Evolutionary conservation across 2,888 invertebrate genomes (phyloP).

Genomic region (Orthonevra nobilis): DNA sequence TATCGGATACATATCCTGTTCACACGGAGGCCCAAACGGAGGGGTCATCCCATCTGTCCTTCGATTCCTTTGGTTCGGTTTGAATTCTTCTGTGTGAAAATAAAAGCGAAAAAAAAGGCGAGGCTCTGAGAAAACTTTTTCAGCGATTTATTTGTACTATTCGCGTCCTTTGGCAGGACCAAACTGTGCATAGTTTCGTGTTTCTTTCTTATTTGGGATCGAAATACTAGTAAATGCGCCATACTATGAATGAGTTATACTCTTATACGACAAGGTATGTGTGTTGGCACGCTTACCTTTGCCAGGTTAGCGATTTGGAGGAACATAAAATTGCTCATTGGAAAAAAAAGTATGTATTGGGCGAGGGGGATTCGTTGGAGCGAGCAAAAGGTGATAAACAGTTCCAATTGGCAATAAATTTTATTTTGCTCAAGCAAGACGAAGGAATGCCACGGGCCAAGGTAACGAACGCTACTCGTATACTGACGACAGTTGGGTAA

Average conservation of each 20-base stretch:
- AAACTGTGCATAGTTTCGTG: slow-evolving; percentile 23
- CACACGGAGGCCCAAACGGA: no score
- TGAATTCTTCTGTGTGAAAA: slow-evolving; percentile 4
- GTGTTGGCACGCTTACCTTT: no score
- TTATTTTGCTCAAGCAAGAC: slow-evolving; percentile 48
- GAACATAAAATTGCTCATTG: slow-evolving; percentile 31
- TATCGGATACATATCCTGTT: no score
- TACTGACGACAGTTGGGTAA: slow-evolving; percentile 50
- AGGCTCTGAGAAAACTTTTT: slow-evolving; percentile 31
- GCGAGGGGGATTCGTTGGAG: slow-evolving; percentile 49
- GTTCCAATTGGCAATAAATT: slow-evolving; percentile 70
- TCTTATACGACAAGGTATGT: no score
- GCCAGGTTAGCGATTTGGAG: slow-evolving; percentile 37
- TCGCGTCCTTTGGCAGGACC: slow-evolving; percentile 14
- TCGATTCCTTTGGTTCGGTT: no score
- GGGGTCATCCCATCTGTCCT: no score
- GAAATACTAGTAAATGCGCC: slow-evolving; percentile 31
- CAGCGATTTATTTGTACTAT: slow-evolving; percentile 46
- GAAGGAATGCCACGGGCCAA: slow-evolving; percentile 42
- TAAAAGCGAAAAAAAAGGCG: not conserved
- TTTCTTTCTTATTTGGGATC: slow-evolving; percentile 11
- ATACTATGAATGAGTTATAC: slow-evolving; percentile 57
- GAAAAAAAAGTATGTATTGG: no score
- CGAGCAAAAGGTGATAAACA: slow-evolving; percentile 70
- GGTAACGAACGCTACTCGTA: no score